Percentiles rank a stretch among this genome's conserved stretches.
Conservation (phyloP, 2,113 vertebrate species). For the Ciconia stormi region DNA sequence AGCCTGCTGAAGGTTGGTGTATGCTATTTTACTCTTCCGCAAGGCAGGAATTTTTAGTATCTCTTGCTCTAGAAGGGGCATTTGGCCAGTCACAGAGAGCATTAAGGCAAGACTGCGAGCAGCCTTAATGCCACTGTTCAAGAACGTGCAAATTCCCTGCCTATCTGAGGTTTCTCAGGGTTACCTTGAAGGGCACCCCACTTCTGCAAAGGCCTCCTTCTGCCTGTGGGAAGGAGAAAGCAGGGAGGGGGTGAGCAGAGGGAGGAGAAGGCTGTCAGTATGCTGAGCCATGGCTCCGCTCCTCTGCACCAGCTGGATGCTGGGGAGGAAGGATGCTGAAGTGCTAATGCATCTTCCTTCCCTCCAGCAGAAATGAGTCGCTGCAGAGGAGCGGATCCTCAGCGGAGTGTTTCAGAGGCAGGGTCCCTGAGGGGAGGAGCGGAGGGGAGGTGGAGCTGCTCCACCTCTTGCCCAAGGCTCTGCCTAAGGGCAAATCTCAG, state of each 20-base stretch:
- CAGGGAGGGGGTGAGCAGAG: not conserved
- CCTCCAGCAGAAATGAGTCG: not conserved
- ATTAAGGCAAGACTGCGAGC: not conserved
- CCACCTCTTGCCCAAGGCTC: constrained; percentile 43
- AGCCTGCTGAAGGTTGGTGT: not conserved
- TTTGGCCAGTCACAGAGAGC: not conserved
- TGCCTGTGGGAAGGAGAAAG: not conserved
- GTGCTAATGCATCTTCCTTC: not conserved
- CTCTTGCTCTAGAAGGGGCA: not conserved
- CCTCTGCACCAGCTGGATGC: not conserved
- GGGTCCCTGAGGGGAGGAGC: not conserved
- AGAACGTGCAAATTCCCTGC: not conserved
- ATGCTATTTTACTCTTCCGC: not conserved
- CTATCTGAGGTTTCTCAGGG: not conserved
- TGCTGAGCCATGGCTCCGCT: not conserved
- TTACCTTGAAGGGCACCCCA: not conserved
- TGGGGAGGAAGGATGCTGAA: not conserved
- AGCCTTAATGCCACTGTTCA: not conserved
- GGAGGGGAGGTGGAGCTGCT: not conserved
- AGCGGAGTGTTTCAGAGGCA: not conserved
- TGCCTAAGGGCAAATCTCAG: constrained; percentile 55
- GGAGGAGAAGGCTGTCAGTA: not conserved
- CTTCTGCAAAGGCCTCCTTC: not conserved
- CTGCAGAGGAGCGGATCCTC: not conserved
- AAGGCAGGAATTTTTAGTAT: not conserved